phyloP scores from a whole-genome alignment of 2,888 invertebrate genomes.

The Plebejus melissa region DNA sequence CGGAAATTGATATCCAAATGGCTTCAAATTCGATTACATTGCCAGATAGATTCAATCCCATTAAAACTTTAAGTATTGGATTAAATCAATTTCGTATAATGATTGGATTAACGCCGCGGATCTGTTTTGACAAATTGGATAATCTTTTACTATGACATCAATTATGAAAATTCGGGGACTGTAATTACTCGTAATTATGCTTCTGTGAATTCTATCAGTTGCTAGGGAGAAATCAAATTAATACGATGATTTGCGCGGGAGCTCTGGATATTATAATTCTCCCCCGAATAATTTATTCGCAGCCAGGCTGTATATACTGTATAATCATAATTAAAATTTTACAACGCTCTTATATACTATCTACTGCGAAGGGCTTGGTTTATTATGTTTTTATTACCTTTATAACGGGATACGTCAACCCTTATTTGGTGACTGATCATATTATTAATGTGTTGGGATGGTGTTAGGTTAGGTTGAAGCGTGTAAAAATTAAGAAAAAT shows the following conservation, averaged over 20 bases:
- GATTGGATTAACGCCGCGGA: conserved; percentile 20
- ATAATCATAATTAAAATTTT: conserved; percentile 24
- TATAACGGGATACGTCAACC: not conserved
- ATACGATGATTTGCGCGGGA: conserved; percentile 25
- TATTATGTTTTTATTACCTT: conserved; percentile 15
- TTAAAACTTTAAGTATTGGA: conserved; percentile 11
- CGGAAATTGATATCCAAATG: not conserved
- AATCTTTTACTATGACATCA: conserved; percentile 21
- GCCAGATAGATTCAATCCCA: not conserved
- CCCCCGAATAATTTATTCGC: not conserved
- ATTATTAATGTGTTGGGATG: not conserved
- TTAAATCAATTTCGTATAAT: conserved; percentile 20
- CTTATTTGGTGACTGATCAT: not conserved
- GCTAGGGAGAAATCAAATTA: conserved; percentile 29
- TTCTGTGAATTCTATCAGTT: conserved; percentile 27
- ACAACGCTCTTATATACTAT: not conserved
- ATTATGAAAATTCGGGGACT: conserved; percentile 23
- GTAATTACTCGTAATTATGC: conserved; percentile 19
- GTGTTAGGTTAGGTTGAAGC: not conserved
- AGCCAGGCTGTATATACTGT: not conserved
- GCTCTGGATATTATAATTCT: conserved; percentile 16
- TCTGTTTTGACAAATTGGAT: conserved; percentile 25
- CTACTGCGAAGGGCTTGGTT: not conserved
- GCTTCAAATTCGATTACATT: conserved; percentile 11
- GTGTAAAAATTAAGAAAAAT: not conserved